These are phyloP conservation scores for Phrynocephalus guinanensis DNA, from an alignment of 2,797 vertebrate species.

Conservation along the genomic window DNA sequence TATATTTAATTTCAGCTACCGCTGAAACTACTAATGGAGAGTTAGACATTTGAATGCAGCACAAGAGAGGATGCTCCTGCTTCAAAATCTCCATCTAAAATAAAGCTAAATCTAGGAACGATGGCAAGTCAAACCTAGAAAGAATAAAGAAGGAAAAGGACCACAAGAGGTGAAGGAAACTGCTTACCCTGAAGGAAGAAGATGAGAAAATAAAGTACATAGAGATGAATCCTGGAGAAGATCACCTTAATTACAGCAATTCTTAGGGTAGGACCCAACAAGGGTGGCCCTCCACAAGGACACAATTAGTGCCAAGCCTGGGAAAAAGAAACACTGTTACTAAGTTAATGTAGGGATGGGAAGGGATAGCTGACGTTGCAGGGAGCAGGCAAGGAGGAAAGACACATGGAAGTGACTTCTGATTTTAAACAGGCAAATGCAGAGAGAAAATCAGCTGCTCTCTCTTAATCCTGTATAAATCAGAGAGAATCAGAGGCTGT, in stretches of 20 bases:
- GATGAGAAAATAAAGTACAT: slow-evolving; percentile 77
- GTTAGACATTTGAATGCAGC: slow-evolving; percentile 15
- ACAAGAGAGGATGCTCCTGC: neutral
- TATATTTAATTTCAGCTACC: slow-evolving; percentile 14
- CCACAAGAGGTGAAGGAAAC: slow-evolving; percentile 73
- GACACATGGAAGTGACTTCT: slow-evolving; percentile 58
- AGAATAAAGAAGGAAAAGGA: slow-evolving; percentile 35
- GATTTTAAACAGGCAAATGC: slow-evolving; percentile 56
- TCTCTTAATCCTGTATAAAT: slow-evolving; percentile 67
- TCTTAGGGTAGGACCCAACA: slow-evolving; percentile 70
- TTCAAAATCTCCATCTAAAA: slow-evolving; percentile 42
- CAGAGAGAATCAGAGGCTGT: slow-evolving; percentile 64
- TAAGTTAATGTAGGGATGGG: slow-evolving; percentile 68
- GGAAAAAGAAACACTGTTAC: slow-evolving; percentile 77
- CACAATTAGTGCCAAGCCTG: slow-evolving; percentile 75
- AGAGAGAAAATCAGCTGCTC: slow-evolving; percentile 57
- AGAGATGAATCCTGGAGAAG: slow-evolving; percentile 75
- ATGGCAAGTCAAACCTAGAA: slow-evolving; percentile 46
- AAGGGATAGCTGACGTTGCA: slow-evolving; percentile 54
- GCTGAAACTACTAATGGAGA: slow-evolving; percentile 22
- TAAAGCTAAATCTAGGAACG: slow-evolving; percentile 50
- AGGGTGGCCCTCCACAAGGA: slow-evolving; percentile 71
- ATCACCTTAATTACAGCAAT: slow-evolving; percentile 77
- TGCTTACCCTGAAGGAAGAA: slow-evolving; percentile 78
- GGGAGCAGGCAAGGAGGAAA: slow-evolving; percentile 55